Base-by-base conservation (phyloP, 2,797 vertebrate species). In the Sebastes jordani region DNA sequence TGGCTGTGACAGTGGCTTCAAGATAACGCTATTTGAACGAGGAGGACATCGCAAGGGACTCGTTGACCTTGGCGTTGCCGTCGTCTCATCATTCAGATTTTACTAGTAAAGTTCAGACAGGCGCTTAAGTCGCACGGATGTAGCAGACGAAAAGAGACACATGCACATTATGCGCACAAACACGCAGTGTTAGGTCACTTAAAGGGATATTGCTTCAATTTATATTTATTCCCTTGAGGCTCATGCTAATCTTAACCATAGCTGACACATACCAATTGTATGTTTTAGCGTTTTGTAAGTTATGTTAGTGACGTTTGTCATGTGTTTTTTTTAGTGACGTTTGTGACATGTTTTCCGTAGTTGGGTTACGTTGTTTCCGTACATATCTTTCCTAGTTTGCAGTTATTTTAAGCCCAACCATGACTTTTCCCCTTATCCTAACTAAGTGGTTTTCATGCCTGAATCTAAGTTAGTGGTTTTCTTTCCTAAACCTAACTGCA, bases 31-130 rank as follows among this genome's bases (percentile, higher is more conserved):
- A 13, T 74, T 71, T 73, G 58, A 82, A 58, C 1, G 58, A 68
- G 16, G 52, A 49, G 32, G 18, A 63, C 71, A 72, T 76, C 4
- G 8, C 10, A 63, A 79, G 16, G 69, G 18, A 69, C 72, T 76
- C 16, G 13, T 38, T 83, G 71, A 87, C 77, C 82, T 88, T 80
- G 75, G 6, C 61, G 64, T 1, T 82, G 68, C 13, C 14, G 49
- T 74, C 30, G 42, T 75, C 1, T 64, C 34, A 49, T 84, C 52
- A 20, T 54, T 75, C 29, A 63, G 13, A 65, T 76, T 74, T 80
- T 7, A 27, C 8, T 62, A n/a, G n/a, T n/a, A 30, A 67, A 32
- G 36, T 65, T 63, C 30, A 54, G 63, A 68, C 2, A 62, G 27
- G 59, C 3, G 27, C 25, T 65, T n/a, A 65, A 73, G 29, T 61